These are phyloP conservation scores for Lepilemur ruficaudatus DNA, from an alignment of 2,797 vertebrate genomes.

Conservation along the genomic window DNA sequence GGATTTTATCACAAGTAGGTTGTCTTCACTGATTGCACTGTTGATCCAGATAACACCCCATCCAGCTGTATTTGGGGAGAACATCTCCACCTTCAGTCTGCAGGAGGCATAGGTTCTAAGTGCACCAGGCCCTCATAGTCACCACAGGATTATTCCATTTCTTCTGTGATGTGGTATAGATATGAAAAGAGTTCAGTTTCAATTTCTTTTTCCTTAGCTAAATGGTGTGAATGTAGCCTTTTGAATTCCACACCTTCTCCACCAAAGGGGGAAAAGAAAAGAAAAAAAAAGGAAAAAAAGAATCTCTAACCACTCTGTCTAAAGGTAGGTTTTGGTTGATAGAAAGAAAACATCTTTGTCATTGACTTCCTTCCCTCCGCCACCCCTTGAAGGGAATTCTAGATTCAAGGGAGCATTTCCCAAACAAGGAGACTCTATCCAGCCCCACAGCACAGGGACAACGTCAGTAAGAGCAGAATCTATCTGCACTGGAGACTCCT, in stretches of 20 bases:
- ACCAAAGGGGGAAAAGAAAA: background rate
- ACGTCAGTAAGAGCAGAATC: background rate
- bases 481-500: background rate
- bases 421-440: background rate
- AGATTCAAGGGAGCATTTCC: background rate
- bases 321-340: background rate
- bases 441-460: background rate
- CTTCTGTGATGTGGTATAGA: background rate
- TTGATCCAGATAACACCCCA: background rate
- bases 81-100: background rate
- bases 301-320: background rate
- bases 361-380: background rate
- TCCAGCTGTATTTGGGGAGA: background rate
- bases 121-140: background rate
- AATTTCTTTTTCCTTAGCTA: slow-evolving; percentile 10
- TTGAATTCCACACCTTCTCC: background rate
- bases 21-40: background rate
- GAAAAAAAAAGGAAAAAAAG: background rate
- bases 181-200: background rate
- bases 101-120: background rate
- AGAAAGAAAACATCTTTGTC: background rate
- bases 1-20: background rate
- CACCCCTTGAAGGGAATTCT: background rate
- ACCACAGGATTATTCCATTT: background rate
- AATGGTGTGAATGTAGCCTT: background rate